Base-by-base conservation (phyloP, 2,113 vertebrate species). In the Mystacornis crossleyi region DNA sequence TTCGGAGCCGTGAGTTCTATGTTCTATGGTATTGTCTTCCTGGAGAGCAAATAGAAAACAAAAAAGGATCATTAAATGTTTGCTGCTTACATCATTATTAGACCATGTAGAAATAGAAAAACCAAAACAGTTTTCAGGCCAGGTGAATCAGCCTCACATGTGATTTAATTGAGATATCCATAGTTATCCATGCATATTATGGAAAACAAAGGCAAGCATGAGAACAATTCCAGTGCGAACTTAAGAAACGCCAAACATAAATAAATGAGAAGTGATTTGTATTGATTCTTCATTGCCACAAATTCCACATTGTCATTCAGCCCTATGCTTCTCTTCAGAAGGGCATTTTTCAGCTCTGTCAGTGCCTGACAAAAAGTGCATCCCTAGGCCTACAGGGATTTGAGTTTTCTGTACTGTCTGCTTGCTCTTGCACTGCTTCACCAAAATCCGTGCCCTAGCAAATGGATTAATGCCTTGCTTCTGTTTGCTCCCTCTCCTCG, bases 401-500 rank as follows among this genome's bases (percentile, higher is more conserved):
- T 85, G 47, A 92, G 40, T 61, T 42, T 89, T 43, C 16, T 43
- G 2, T 9, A 18, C 54, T 61, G 29, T 57, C 40, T 84, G 34
- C 85, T 87, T 86, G 13, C 17, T 78, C 43, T 95, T 92, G 29
- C 60, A 79, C 47, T 77, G 23, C 53, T 89, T 84, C 73, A 94
- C 67, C 64, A 93, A 54, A 92, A 85, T 58, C 70, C 0, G 2
- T 53, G 38, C 33, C 79, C 81, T 64, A 67, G 31, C 38, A 78
- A 50, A 53, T 77, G 73, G 26, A 81, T 86, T 96, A 83, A 88
- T 90, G 38, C 83, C 53, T 86, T 50, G 50, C 57, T 90, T 95
- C 70, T 94, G 60, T 94, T 97, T 87, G n/a, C 90, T 92, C 34
- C n/a, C 48, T 96, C 28, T 97, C 40, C 79, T 92, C 90, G 77